A percentile compares a stretch with the other conserved stretches of the same genome.
Conservation (phyloP, 1,140 invertebrate species). For the Calephelis virginiensis region DNA sequence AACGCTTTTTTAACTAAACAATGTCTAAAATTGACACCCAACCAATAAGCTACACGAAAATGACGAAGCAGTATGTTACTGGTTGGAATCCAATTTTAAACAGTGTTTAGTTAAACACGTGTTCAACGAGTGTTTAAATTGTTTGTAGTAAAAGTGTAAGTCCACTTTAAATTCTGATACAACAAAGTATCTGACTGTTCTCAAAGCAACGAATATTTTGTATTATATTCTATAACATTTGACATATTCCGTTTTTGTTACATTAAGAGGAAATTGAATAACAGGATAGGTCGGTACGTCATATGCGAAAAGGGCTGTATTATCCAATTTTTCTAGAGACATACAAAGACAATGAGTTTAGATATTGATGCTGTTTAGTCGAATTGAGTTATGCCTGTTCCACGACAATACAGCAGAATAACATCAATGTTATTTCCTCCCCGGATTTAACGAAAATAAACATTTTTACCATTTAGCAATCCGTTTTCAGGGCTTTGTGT, state of each 20-base stretch:
- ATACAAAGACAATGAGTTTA: slow-evolving; percentile 34
- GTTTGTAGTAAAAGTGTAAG: too few relatives aligned
- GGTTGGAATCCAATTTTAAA: too few relatives aligned
- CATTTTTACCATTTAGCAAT: slow-evolving; percentile 20
- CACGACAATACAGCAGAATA: slow-evolving; percentile 28
- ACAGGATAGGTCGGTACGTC: neutral
- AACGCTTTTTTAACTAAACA: too few relatives aligned
- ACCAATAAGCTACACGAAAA: too few relatives aligned
- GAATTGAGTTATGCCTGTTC: slow-evolving; percentile 34
- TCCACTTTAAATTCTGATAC: too few relatives aligned
- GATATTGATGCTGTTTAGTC: slow-evolving; percentile 34
- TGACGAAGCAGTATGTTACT: too few relatives aligned
- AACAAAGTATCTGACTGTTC: too few relatives aligned
- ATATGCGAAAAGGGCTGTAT: slow-evolving; percentile 28
- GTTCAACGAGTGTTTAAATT: too few relatives aligned
- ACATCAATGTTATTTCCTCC: slow-evolving; percentile 27
- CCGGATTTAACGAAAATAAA: slow-evolving; percentile 27
- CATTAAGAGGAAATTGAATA: slow-evolving; percentile 20
- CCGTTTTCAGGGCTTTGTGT: neutral
- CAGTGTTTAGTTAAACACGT: too few relatives aligned
- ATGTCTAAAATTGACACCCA: too few relatives aligned
- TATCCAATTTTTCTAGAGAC: slow-evolving; percentile 35
- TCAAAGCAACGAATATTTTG: too few relatives aligned
- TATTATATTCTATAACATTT: neutral
- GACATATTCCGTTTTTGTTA: neutral